Base-by-base conservation (phyloP, 2,797 vertebrate genomes). In the Graptemys geographica region DNA sequence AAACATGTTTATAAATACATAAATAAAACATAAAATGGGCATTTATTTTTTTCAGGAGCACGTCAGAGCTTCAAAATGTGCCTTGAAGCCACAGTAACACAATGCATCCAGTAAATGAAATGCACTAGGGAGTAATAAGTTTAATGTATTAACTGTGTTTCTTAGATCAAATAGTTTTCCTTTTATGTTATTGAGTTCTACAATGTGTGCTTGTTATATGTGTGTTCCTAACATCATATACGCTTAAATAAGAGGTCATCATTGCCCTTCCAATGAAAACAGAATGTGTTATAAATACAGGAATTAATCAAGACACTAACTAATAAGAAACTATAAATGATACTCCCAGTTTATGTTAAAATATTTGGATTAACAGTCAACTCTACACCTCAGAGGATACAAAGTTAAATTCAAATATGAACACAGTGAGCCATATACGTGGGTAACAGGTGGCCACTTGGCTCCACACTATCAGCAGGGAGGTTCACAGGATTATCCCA, bases 281-380 rank as follows among this genome's bases (percentile, higher is more conserved):
- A 49, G 89, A 96, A 91, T 44, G 13, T 92, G 79, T 88, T 94
- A 15, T 57, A 93, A 95, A 92, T 41, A 76, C 44, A 90, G 15
- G 51, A 89, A 83, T 7, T 33, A 80, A 90, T 21, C n/a, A 79
- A 2, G 52, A 57, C 2, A 16, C 47, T 79, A 33, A 83, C 51
- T 93, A 86, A 41, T 0, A 85, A 83, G 95, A 94, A 91, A 92
- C 11, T 81, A 31, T 33, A 94, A 94, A 81, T 41, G 18, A 52
- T 37, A 83, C 79, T 55, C 85, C 82, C 49, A 74, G 10, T 53
- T 88, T 62, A 87, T 91, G 62, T 88, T 65, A 83, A 19, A 93
- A 28, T 86, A 92, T 92, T 95, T 95, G 52, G 93, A 28, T 27
- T 85, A 79, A 49, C 5, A 13, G 47, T 62, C 81, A 78, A 18